Conservation (phyloP, 1,140 invertebrate genomes). For the Leptinotarsa texana region DNA sequence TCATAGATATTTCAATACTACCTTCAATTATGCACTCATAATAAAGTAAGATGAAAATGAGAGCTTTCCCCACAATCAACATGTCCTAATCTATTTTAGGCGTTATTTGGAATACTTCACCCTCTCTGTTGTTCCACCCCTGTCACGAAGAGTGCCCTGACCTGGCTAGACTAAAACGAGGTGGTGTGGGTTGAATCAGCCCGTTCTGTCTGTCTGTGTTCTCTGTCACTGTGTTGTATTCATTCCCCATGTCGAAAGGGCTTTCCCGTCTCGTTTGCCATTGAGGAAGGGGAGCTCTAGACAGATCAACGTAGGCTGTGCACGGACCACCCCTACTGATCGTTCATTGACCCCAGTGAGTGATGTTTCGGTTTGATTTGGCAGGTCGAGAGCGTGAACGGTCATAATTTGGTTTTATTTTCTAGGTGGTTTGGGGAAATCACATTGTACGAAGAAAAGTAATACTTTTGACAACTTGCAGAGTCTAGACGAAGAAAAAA, state of each 20-base stretch:
- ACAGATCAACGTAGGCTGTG: conserved; percentile 4
- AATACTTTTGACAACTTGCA: too few relatives aligned
- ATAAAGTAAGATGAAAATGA: too few relatives aligned
- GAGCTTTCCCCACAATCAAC: too few relatives aligned
- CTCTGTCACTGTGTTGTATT: neutral
- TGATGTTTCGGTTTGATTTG: neutral
- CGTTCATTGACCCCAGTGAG: conserved; percentile 1
- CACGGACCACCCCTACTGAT: neutral
- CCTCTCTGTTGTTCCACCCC: conserved; percentile 1
- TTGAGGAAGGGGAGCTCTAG: neutral
- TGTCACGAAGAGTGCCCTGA: neutral
- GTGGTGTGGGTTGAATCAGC: neutral
- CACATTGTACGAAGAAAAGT: too few relatives aligned
- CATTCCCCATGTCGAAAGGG: neutral
- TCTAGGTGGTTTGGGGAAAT: too few relatives aligned
- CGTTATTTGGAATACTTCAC: neutral
- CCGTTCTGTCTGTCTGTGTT: neutral
- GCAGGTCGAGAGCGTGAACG: too few relatives aligned
- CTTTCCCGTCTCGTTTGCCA: neutral
- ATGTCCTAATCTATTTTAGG: too few relatives aligned
- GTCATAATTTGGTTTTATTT: too few relatives aligned
- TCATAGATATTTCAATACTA: too few relatives aligned
- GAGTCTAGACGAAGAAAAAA: too few relatives aligned
- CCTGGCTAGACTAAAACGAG: neutral
- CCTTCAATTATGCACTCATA: too few relatives aligned